Percentiles rank a stretch among this genome's conserved stretches.
These are phyloP conservation scores for Eufriesea mexicana DNA, from an alignment of 1,140 invertebrate species.

Conservation along the genomic window DNA sequence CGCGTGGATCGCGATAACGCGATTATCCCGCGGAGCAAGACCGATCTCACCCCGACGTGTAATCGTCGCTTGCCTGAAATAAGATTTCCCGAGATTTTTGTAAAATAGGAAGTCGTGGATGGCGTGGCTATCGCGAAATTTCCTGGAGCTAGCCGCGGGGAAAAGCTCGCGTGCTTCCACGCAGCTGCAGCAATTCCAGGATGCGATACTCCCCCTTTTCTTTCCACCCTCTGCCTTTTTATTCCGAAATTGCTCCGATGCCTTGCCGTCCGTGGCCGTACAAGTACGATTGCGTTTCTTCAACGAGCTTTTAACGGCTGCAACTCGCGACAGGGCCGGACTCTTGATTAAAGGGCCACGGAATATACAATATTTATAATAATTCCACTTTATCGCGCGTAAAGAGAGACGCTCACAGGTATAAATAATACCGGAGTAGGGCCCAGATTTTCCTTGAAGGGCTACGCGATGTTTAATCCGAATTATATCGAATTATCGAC, in stretches of 20 bases:
- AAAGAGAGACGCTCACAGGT: background rate
- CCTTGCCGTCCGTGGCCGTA: background rate
- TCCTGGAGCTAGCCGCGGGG: too few species aligned
- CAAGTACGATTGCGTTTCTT: background rate
- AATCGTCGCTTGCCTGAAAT: background rate
- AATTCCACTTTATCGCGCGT: too few species aligned
- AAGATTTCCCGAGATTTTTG: conserved; percentile 13
- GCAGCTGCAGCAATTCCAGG: background rate
- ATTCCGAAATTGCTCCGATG: background rate
- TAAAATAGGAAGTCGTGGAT: background rate
- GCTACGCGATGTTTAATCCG: too few species aligned
- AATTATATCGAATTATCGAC: too few species aligned
- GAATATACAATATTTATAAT: background rate
- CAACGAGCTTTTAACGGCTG: background rate
- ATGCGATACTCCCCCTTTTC: too few species aligned
- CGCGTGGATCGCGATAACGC: conserved; percentile 17
- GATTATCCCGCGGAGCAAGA: conserved; percentile 14
- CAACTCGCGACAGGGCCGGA: background rate
- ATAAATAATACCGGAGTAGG: too few species aligned
- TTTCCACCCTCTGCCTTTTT: background rate
- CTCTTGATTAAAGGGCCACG: background rate
- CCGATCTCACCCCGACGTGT: background rate
- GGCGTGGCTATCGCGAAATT: background rate
- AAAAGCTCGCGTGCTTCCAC: background rate
- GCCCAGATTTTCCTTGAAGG: too few species aligned